phyloP scores from a whole-genome alignment of 2,113 vertebrate genomes.

The Columba janthina region DNA sequence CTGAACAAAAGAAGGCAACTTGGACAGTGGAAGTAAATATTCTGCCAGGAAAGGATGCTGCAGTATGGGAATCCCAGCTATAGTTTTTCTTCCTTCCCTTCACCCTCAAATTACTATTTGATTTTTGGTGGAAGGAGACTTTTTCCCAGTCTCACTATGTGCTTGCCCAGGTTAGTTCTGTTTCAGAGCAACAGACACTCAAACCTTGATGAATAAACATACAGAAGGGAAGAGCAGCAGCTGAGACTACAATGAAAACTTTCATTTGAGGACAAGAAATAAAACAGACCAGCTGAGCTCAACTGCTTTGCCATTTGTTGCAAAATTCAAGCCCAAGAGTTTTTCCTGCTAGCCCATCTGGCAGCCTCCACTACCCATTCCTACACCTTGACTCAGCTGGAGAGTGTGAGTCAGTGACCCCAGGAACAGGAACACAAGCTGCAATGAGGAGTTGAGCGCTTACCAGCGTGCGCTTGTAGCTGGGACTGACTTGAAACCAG shows the following conservation, averaged over 20 bases:
- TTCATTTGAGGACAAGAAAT: neutral
- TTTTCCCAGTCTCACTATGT: neutral
- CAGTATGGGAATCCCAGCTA: neutral
- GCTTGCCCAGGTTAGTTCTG: neutral
- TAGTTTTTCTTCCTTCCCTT: neutral
- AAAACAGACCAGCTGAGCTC: neutral
- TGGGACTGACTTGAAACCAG: neutral
- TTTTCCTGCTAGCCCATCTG: slow-evolving; percentile 5
- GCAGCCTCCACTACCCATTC: neutral
- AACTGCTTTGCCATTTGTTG: neutral
- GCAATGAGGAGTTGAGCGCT: neutral
- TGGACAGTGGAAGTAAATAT: neutral
- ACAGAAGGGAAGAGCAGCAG: neutral
- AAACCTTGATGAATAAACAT: neutral
- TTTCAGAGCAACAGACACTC: neutral
- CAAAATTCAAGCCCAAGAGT: neutral
- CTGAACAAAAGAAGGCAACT: neutral
- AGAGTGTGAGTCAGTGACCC: fast-evolving
- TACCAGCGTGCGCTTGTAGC: neutral
- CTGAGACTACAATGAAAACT: slow-evolving; percentile 1
- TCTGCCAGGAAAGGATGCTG: neutral
- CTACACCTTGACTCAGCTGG: neutral
- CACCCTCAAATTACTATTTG: neutral
- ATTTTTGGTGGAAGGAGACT: neutral
- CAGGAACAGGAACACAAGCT: neutral